phyloP scores from a whole-genome alignment of 2,888 invertebrate genomes.

The Agrotis clavis region DNA sequence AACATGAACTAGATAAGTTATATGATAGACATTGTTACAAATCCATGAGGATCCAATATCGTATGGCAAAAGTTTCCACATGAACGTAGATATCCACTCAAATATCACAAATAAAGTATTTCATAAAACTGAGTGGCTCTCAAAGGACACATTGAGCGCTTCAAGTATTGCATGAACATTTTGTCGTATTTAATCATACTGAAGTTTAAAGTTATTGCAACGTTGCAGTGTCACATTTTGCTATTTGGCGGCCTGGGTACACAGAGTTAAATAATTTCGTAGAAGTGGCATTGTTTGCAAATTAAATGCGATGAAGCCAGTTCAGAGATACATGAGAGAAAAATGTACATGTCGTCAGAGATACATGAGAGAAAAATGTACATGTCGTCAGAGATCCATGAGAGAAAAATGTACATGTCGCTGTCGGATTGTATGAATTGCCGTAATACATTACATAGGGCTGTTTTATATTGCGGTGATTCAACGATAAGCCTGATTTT shows the following conservation, averaged over 20 bases:
- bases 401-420: not conserved
- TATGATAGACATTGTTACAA: constrained; percentile 24
- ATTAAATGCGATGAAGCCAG: not conserved
- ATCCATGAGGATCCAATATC: constrained; percentile 31
- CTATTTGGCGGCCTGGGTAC: not conserved
- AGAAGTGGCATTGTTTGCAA: constrained; percentile 2
- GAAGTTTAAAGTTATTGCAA: constrained; percentile 23
- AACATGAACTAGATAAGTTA: constrained; percentile 36
- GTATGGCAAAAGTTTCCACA: constrained; percentile 25
- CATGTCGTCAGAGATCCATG: not conserved
- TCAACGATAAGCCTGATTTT: too few relatives aligned
- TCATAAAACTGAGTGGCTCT: constrained; percentile 28
- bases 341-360: constrained; percentile 2
- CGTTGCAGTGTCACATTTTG: constrained; percentile 8
- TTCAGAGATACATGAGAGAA: not conserved
- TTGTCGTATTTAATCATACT: constrained; percentile 17
- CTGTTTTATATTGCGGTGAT: too few relatives aligned
- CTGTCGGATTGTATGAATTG: too few relatives aligned
- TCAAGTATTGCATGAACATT: not conserved
- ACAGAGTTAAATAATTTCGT: not conserved
- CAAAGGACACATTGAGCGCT: constrained; percentile 6
- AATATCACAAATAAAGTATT: constrained; percentile 26
- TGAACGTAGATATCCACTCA: constrained; percentile 14
- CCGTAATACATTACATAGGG: too few relatives aligned
- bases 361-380: not conserved